Conservation (phyloP, 2,113 vertebrate genomes). For the Xyrauchen texanus region DNA sequence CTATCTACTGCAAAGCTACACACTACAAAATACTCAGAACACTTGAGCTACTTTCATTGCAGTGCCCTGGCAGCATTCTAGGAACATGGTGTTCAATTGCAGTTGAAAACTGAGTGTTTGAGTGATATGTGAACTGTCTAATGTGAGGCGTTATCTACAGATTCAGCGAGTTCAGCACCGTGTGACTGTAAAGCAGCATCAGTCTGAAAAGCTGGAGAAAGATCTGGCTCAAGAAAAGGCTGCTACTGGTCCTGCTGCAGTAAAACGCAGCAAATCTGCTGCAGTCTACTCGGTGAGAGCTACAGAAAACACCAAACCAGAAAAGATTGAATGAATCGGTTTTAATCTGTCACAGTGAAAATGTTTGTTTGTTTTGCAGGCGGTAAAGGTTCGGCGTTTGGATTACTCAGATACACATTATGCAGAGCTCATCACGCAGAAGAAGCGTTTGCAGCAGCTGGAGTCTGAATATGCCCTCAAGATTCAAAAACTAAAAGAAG, state of each 20-base stretch:
- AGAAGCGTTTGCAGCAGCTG: constrained; percentile 89
- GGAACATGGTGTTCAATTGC: too few species aligned
- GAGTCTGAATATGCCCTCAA: constrained; percentile 96
- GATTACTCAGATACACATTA: constrained; percentile 81
- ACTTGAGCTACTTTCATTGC: too few species aligned
- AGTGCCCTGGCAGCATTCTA: too few species aligned
- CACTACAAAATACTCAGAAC: too few species aligned
- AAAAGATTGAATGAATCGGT: background rate
- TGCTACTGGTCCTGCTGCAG: constrained; percentile 72
- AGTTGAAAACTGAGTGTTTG: too few species aligned
- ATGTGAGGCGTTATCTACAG: constrained; percentile 64
- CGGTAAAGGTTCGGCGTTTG: constrained; percentile 81
- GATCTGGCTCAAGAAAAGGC: constrained; percentile 85
- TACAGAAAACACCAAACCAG: background rate
- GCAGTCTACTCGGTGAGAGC: constrained; percentile 13
- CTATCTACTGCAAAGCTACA: too few species aligned
- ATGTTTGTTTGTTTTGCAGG: constrained; percentile 63
- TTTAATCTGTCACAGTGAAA: background rate
- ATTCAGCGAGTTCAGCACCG: constrained; percentile 90
- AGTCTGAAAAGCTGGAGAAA: constrained; percentile 80
- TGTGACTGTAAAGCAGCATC: constrained; percentile 84
- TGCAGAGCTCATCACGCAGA: constrained; percentile 89
- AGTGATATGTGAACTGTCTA: too few species aligned
- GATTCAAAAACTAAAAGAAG: constrained; percentile 94
- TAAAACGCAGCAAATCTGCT: constrained; percentile 3